Percentiles rank a stretch among this genome's conserved stretches.
Evolutionary conservation across 2,888 invertebrate species (phyloP).

Genomic region (Scaptomyza cyrtandrae): DNA sequence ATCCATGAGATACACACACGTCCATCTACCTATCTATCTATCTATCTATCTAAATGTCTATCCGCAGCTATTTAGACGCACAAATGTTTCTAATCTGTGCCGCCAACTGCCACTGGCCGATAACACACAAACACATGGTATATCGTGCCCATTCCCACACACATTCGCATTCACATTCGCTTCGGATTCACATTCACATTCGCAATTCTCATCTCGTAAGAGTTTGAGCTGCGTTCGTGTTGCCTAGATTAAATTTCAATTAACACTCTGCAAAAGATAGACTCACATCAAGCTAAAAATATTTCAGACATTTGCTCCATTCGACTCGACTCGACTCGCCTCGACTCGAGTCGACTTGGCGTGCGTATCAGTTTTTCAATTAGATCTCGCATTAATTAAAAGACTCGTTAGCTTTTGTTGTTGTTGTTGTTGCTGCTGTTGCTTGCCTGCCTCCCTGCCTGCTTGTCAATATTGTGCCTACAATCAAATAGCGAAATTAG

Average conservation of each 20-base stretch:
- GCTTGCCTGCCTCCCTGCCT: too few relatives aligned
- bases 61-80: slow-evolving; percentile 64
- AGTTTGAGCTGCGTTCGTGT: slow-evolving; percentile 60
- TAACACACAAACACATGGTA: slow-evolving; percentile 48
- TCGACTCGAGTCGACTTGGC: slow-evolving; percentile 3
- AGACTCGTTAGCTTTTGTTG: slow-evolving; percentile 12
- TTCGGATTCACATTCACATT: slow-evolving; percentile 30
- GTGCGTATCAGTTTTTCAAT: slow-evolving; percentile 69
- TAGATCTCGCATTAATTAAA: slow-evolving; percentile 75
- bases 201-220: slow-evolving; percentile 29
- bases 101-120: slow-evolving; percentile 59
- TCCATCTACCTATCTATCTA: slow-evolving; percentile 6
- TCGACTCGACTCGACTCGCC: neutral
- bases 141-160: slow-evolving; percentile 53
- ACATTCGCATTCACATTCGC: slow-evolving; percentile 28
- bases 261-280: slow-evolving; percentile 63
- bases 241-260: slow-evolving; percentile 76
- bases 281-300: slow-evolving; percentile 36
- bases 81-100: slow-evolving; percentile 77
- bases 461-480: slow-evolving; percentile 16
- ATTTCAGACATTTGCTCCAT: slow-evolving; percentile 16
- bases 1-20: slow-evolving; percentile 67
- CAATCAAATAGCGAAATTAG: slow-evolving; percentile 36
- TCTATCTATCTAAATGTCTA: slow-evolving; percentile 11
- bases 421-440: neutral